Base-by-base conservation (phyloP, 2,888 invertebrate species). In the Sphecodes monilicornis region DNA sequence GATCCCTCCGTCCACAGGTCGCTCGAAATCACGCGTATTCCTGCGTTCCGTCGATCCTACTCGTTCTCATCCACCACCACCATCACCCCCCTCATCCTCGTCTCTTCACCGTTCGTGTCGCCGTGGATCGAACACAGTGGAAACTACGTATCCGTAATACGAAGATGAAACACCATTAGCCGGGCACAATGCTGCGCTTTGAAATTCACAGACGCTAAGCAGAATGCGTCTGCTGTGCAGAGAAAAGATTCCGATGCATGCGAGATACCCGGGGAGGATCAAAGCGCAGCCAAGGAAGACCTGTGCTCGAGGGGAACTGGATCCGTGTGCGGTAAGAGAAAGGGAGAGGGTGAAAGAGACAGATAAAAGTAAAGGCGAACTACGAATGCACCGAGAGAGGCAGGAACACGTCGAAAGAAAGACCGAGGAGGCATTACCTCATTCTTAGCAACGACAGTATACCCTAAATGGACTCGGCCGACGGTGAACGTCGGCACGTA, bases 401-500 rank as follows among this genome's bases (percentile, higher is more conserved):
- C 16, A 54, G 22, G 46, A n/a, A 80, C 32, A 32, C 5, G 8
- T 32, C 16, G 64, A 32, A 32, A 29, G 64, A 64, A 64, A 29
- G 54, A 64, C 16, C 5, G 72, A 78, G 80, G 72, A 80, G 80
- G 64, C 75, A 84, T 83, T 68, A 57, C 80, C 68, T 86, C 76
- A 57, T 82, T 84, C 80, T 80, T 60, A 70, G 43, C 41, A 74
- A 70, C 82, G 78, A 78, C 81, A 77, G 85, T 89, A 80, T 78
- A 83, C 84, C 88, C 88, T 86, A 89, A 89, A 89, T 89, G 88
- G 88, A 89, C 88, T 88, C 87, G 75, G 69, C 43, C 54, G 77
- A 54, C 80, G 72, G 64, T 77, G 86, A 68, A 76, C 76, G 71
- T 64, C 64, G 64, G 64, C 66, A 43, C 69, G 41, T 73, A 76